Evolutionary conservation across 2,797 vertebrate genomes (phyloP), one percentile per base, ranked within the genome.

Genomic region (Danio albolineatus): DNA sequence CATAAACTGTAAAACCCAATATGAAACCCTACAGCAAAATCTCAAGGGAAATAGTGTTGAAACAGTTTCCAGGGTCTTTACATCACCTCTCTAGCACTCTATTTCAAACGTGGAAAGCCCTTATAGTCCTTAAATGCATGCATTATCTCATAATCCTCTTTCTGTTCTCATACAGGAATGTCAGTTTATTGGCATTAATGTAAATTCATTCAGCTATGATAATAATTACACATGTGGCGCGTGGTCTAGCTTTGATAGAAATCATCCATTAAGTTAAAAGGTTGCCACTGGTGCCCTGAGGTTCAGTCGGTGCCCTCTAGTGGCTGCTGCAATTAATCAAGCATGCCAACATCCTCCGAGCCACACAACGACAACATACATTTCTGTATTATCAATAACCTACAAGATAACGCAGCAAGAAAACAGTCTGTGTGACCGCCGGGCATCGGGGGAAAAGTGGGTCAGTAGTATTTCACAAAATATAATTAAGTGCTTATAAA

Each of bases 401-500:
- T 51, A 83, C 79, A 81, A 82, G 76, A 83, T 51, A 72, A 78
- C 69, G 56, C 14, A 49, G 28, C 67, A 48, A 69, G 67, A 71
- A 82, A 86, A 77, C 62, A 73, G 39, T 61, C 65, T 48, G 56
- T 38, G 54, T 65, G 67, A 82, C 81, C 79, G 75, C 21, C 28
- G 76, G 73, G 77, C 82, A 85, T 80, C 28, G 17, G 70, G 46
- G 57, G 61, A 83, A 83, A n/a, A 85, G 81, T 65, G 66, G 81
- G 84, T 81, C 82, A 83, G 82, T 70, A 65, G 73, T 53, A 71
- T 87, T 89, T 82, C 79, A 79, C 85, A 80, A 84, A 86, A 86
- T 84, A 86, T 87, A 89, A 89, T 89, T 85, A 87, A 89, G 82
- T 86, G 84, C 81, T 87, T 86, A 88, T 85, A 85, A 87, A 87